A percentile compares a stretch with the other conserved stretches of the same genome.
phyloP scores from a whole-genome alignment of 2,113 vertebrate genomes.

The Melanerpes formicivorus region DNA sequence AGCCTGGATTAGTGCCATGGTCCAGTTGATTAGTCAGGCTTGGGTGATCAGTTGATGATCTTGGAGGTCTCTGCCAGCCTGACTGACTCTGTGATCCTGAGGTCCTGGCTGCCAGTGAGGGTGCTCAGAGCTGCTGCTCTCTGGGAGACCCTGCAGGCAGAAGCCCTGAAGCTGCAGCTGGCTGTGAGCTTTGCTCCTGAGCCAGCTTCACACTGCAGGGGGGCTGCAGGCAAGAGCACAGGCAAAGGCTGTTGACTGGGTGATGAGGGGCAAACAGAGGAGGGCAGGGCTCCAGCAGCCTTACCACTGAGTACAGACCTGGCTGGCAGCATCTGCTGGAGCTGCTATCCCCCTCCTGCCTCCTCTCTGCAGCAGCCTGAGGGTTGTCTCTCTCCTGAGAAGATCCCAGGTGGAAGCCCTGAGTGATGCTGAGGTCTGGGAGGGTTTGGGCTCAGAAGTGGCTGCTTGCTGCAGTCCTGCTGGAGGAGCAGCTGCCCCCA shows the following conservation, averaged over 20 bases:
- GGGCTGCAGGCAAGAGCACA: background rate
- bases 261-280: background rate
- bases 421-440: background rate
- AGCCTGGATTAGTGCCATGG: too few species aligned
- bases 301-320: background rate
- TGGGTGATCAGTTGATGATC: too few species aligned
- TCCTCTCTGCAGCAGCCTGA: background rate
- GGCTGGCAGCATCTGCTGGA: background rate
- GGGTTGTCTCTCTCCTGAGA: background rate
- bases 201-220: background rate
- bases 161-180: background rate
- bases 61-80: too few species aligned
- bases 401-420: background rate
- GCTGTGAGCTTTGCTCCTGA: background rate
- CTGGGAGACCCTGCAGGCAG: rapidly evolving
- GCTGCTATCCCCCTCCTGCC: background rate
- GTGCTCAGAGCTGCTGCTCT: rapidly evolving
- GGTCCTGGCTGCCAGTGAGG: rapidly evolving
- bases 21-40: too few species aligned
- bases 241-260: background rate
- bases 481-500: background rate
- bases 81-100: too few species aligned
- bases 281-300: background rate
- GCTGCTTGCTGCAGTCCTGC: background rate
- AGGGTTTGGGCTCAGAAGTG: background rate